Conservation (phyloP, 2,888 invertebrate genomes). For the Athrips mouffetella region DNA sequence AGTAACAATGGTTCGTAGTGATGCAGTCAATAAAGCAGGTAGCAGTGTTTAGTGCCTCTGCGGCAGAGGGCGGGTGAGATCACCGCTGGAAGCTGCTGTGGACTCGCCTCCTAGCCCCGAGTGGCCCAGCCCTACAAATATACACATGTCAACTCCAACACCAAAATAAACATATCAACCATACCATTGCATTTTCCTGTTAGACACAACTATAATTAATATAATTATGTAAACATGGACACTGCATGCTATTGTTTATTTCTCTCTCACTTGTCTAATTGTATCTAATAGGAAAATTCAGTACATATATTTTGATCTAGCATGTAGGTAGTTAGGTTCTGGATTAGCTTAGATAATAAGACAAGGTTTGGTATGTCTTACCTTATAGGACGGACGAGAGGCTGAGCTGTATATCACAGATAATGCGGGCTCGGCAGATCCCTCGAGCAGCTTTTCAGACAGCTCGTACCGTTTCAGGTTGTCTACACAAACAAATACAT, state of each 20-base stretch:
- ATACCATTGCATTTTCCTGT: not conserved
- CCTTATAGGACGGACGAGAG: conserved; percentile 79
- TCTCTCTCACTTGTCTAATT: not conserved
- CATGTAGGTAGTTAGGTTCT: not conserved
- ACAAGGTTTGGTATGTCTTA: too few relatives aligned
- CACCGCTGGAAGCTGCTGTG: conserved; percentile 77
- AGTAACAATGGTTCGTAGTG: conserved; percentile 81
- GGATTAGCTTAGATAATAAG: not conserved
- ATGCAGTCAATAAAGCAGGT: conserved; percentile 82
- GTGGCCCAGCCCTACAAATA: conserved; percentile 80
- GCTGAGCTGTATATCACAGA: conserved; percentile 80
- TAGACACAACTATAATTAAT: not conserved
- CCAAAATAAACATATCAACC: not conserved
- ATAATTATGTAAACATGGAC: conserved; percentile 1
- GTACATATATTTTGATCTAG: too few relatives aligned
- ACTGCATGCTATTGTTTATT: not conserved
- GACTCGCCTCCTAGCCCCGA: conserved; percentile 81
- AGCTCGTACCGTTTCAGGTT: conserved; percentile 69
- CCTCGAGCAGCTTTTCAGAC: conserved; percentile 73
- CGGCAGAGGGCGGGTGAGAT: conserved; percentile 75
- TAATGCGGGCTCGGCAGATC: conserved; percentile 78
- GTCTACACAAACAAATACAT: conserved; percentile 48
- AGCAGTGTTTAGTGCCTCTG: conserved; percentile 75
- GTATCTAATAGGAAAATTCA: conserved; percentile 14
- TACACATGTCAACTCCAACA: conserved; percentile 6